Percentiles rank a stretch among this genome's conserved stretches.
Evolutionary conservation across 1,140 invertebrate genomes (phyloP).

Genomic region (Phenacoccus solenopsis): DNA sequence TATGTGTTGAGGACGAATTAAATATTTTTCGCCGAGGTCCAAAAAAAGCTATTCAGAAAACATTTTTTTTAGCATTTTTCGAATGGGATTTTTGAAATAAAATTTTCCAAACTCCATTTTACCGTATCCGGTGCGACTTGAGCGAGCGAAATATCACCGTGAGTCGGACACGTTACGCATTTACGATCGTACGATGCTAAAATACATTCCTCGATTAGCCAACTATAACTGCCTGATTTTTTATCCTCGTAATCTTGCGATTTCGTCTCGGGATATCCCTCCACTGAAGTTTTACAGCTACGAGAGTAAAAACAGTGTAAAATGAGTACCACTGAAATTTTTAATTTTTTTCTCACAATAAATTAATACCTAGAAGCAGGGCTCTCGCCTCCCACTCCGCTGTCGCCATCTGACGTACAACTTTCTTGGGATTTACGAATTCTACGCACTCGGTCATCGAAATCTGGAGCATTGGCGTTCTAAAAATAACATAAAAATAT

Average conservation of each 20-base stretch:
- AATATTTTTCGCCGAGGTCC: slow-evolving; percentile 65
- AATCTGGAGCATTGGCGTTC: slow-evolving; percentile 18
- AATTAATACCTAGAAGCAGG: slow-evolving; percentile 29
- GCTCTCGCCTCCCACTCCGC: slow-evolving; percentile 60
- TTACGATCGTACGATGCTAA: slow-evolving; percentile 56
- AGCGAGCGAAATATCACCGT: slow-evolving; percentile 54
- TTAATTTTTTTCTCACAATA: slow-evolving; percentile 30
- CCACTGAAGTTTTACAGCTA: slow-evolving; percentile 66
- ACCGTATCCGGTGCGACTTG: slow-evolving; percentile 73
- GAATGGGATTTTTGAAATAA: too few species aligned
- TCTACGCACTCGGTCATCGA: slow-evolving; percentile 27
- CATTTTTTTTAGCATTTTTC: too few species aligned
- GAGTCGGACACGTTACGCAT: slow-evolving; percentile 54
- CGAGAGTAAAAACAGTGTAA: slow-evolving; percentile 32
- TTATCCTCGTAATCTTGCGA: slow-evolving; percentile 28
- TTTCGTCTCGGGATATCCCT: slow-evolving; percentile 47
- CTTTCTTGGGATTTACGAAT: slow-evolving; percentile 54
- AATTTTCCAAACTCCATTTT: too few species aligned
- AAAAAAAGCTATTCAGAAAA: slow-evolving; percentile 53
- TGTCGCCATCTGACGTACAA: slow-evolving; percentile 56
- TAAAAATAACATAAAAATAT: neutral
- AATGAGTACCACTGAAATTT: neutral
- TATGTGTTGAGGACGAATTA: slow-evolving; percentile 68
- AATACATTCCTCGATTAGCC: slow-evolving; percentile 94
- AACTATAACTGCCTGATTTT: slow-evolving; percentile 41